phyloP scores from a whole-genome alignment of 2,888 invertebrate genomes.

The Pyrgus malvae region DNA sequence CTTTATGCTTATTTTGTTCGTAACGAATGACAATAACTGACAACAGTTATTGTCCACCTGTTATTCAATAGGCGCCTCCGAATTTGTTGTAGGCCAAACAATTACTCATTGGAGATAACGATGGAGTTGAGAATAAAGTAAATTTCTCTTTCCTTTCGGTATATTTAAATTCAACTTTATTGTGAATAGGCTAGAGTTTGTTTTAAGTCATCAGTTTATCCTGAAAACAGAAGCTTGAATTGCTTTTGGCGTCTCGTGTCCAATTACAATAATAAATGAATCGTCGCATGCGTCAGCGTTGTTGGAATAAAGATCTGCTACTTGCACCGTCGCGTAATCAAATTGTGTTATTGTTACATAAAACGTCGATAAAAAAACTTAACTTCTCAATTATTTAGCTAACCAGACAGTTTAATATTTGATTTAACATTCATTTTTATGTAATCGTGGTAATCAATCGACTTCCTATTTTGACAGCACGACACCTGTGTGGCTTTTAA shows the following conservation, averaged over 20 bases:
- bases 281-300: conserved; percentile 51
- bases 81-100: conserved; percentile 30
- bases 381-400: conserved; percentile 11
- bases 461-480: background rate
- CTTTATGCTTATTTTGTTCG: too few species aligned
- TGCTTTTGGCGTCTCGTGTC: conserved; percentile 60
- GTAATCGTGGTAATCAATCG: conserved; percentile 5
- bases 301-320: conserved; percentile 41
- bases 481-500: background rate
- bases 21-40: background rate
- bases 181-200: background rate
- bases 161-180: conserved; percentile 36
- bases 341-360: conserved; percentile 15
- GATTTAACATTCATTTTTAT: conserved; percentile 10
- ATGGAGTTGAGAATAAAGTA: conserved; percentile 31
- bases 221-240: conserved; percentile 50
- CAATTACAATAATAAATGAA: conserved; percentile 67
- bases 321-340: conserved; percentile 42
- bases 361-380: conserved; percentile 8
- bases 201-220: background rate
- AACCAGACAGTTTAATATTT: conserved; percentile 15
- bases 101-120: conserved; percentile 41
- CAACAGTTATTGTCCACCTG: conserved; percentile 7
- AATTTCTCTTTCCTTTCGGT: background rate
- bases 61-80: conserved; percentile 18